Conservation (phyloP, 2,113 vertebrate genomes). For the Ardeotis arabs region DNA sequence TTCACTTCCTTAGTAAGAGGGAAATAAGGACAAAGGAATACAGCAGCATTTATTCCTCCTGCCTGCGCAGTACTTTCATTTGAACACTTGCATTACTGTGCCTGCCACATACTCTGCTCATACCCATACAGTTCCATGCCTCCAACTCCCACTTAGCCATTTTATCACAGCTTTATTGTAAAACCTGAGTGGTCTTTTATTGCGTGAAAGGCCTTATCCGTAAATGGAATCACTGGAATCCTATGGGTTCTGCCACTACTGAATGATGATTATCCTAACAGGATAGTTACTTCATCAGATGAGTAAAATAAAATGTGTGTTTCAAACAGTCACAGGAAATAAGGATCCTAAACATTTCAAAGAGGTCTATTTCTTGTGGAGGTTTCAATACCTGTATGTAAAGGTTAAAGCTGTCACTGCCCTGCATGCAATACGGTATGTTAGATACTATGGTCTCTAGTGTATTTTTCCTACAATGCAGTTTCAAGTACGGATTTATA, state of each 20-base stretch:
- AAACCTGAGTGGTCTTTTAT: not conserved
- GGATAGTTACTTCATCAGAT: not conserved
- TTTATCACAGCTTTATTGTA: not conserved
- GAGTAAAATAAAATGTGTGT: not conserved
- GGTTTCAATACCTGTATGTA: not conserved
- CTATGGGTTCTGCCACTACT: constrained; percentile 17
- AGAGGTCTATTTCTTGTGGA: not conserved
- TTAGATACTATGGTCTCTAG: not conserved
- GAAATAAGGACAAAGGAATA: not conserved
- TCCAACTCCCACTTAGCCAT: not conserved
- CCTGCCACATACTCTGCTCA: not conserved
- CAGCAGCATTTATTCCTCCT: not conserved
- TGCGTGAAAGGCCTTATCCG: not conserved
- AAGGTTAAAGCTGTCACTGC: not conserved
- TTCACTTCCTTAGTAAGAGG: not conserved
- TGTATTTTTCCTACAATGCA: not conserved
- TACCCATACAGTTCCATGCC: not conserved
- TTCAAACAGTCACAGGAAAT: not conserved
- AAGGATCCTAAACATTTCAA: not conserved
- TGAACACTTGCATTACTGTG: not conserved
- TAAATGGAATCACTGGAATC: not conserved
- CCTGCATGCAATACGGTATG: not conserved
- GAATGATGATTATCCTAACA: constrained; percentile 1
- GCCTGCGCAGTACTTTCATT: not conserved
- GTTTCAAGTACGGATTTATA: not conserved